Conservation (phyloP, 2,113 vertebrate genomes). For the Trichomycterus rosablanca region DNA sequence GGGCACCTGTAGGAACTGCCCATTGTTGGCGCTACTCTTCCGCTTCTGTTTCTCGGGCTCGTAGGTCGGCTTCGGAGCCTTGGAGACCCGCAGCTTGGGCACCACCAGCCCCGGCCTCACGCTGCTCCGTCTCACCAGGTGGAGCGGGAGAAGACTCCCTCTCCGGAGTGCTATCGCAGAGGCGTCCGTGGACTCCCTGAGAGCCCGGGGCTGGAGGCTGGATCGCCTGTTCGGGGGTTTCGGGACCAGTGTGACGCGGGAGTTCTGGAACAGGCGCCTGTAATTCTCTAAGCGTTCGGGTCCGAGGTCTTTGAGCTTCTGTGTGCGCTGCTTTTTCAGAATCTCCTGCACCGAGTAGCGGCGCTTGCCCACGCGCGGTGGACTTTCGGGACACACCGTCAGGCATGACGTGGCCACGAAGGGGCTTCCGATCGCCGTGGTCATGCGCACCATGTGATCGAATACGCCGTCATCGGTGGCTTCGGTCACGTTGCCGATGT, state of each 20-base stretch:
- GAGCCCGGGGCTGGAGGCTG: slow-evolving; percentile 65
- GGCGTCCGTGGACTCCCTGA: slow-evolving; percentile 16
- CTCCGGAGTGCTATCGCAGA: slow-evolving; percentile 59
- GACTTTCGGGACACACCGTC: slow-evolving; percentile 83
- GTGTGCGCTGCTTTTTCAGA: slow-evolving; percentile 64
- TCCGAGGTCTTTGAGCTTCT: slow-evolving; percentile 59
- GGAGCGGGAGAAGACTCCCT: slow-evolving; percentile 78
- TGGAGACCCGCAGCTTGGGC: slow-evolving; percentile 83
- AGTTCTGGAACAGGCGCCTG: slow-evolving; percentile 72
- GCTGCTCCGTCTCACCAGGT: slow-evolving; percentile 78
- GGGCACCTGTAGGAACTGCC: slow-evolving; percentile 81
- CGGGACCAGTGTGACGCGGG: slow-evolving; percentile 60
- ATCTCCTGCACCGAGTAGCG: slow-evolving; percentile 84
- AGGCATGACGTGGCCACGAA: slow-evolving; percentile 77
- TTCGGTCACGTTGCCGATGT: slow-evolving; percentile 67
- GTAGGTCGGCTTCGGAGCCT: slow-evolving; percentile 76
- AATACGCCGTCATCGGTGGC: slow-evolving; percentile 80
- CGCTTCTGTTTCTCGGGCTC: slow-evolving; percentile 69
- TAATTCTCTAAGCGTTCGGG: slow-evolving; percentile 56
- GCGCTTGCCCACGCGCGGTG: slow-evolving; percentile 80
- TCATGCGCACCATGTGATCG: slow-evolving; percentile 89
- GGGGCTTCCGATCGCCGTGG: slow-evolving; percentile 81
- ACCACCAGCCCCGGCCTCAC: slow-evolving; percentile 80
- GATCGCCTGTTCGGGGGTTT: slow-evolving; percentile 66
- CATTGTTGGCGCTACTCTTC: slow-evolving; percentile 69